Evolutionary conservation across 2,797 vertebrate genomes (phyloP).

Genomic region (Urosaurus nigricauda): DNA sequence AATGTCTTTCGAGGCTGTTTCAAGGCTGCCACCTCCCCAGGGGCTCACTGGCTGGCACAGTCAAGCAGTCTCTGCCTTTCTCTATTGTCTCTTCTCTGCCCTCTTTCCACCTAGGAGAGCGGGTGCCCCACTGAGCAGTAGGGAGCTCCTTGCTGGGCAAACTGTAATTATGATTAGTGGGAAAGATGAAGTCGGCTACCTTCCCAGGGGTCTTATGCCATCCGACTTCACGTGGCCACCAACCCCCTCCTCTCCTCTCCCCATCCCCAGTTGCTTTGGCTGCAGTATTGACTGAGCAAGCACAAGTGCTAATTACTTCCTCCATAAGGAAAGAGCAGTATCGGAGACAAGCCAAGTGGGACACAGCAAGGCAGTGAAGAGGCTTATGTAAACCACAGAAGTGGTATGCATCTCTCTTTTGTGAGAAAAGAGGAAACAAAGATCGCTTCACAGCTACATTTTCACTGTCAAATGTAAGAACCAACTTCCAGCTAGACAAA

Average conservation of each 20-base stretch:
- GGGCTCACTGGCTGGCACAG: accelerated
- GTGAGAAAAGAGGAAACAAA: constrained; percentile 8
- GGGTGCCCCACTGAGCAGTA: background rate
- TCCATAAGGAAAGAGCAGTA: constrained; percentile 28
- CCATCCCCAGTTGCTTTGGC: background rate
- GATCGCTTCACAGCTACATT: background rate
- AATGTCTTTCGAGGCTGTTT: background rate
- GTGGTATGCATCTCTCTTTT: constrained; percentile 12
- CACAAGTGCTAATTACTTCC: constrained; percentile 47
- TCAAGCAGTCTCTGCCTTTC: background rate
- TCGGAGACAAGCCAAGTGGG: constrained; percentile 28
- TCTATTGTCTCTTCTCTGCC: constrained; percentile 11
- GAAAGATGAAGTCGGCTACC: background rate
- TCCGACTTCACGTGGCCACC: accelerated
- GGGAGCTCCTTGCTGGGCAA: constrained; percentile 35
- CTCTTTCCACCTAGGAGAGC: background rate
- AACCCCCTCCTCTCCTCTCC: background rate
- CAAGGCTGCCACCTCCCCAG: background rate
- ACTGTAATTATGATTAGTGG: background rate
- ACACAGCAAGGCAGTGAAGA: constrained; percentile 46
- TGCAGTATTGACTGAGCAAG: constrained; percentile 30
- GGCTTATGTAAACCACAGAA: constrained; percentile 32
- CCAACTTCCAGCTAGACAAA: background rate
- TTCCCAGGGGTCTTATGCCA: background rate
- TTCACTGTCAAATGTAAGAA: background rate